Conservation (phyloP, 2,113 vertebrate genomes). For the Urocitellus parryii region DNA sequence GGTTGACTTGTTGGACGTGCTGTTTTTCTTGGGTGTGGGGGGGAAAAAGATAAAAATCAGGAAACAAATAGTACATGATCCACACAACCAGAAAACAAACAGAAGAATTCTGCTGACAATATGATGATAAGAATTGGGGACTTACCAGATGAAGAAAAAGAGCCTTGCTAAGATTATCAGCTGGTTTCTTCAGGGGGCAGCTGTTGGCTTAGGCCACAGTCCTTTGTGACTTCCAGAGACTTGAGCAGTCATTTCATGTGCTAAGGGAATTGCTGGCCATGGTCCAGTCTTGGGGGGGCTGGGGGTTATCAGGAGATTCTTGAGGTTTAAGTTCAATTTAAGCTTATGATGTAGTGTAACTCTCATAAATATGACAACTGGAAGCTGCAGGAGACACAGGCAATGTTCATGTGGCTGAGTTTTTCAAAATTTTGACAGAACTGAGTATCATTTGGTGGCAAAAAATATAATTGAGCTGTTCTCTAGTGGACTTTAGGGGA, state of each 20-base stretch:
- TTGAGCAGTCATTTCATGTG: background rate
- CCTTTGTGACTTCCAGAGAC: background rate
- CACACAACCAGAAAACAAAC: constrained; percentile 21
- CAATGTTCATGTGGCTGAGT: background rate
- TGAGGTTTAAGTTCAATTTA: background rate
- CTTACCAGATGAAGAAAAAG: background rate
- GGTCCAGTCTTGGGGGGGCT: background rate
- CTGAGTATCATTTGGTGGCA: background rate
- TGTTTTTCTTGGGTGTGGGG: background rate
- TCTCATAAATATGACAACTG: background rate
- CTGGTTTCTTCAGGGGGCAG: background rate
- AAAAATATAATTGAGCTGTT: background rate
- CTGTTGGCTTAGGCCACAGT: too few species aligned
- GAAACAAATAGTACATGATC: background rate
- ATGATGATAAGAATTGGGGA: background rate
- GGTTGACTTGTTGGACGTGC: background rate
- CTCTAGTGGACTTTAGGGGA: background rate
- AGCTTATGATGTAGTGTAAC: accelerated
- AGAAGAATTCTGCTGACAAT: background rate
- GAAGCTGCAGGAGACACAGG: accelerated
- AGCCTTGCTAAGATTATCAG: background rate
- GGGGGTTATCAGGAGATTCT: background rate
- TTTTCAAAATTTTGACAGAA: background rate
- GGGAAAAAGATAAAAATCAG: background rate
- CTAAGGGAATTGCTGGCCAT: background rate